Conservation (phyloP, 2,888 invertebrate species). For the Eugnorisma glareosa region DNA sequence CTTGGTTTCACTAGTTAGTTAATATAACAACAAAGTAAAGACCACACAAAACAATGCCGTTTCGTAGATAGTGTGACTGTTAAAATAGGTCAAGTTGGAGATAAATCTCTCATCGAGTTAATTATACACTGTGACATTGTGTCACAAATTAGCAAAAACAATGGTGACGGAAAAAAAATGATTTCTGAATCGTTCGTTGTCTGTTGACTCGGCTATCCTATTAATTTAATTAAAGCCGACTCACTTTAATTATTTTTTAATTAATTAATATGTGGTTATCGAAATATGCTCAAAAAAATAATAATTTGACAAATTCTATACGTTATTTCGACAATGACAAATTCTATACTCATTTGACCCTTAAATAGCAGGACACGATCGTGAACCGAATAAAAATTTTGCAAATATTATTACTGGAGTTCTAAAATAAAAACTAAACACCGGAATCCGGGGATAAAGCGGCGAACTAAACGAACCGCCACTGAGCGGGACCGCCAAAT, state of each 20-base stretch:
- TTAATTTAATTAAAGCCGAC: conserved; percentile 4
- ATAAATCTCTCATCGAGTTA: conserved; percentile 39
- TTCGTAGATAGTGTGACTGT: conserved; percentile 1
- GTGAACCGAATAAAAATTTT: conserved; percentile 15
- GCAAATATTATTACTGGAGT: conserved; percentile 31
- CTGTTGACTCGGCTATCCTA: not conserved
- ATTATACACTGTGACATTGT: conserved; percentile 24
- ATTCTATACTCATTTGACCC: not conserved
- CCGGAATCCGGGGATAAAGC: conserved; percentile 54
- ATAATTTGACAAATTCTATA: not conserved
- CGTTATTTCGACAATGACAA: not conserved
- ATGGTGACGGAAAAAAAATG: not conserved
- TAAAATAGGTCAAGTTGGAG: conserved; percentile 14
- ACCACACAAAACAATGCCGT: not conserved
- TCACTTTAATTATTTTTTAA: conserved; percentile 11
- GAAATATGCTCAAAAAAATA: not conserved
- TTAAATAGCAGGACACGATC: conserved; percentile 5
- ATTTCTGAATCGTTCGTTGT: not conserved
- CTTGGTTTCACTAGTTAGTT: not conserved
- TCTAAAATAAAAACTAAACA: conserved; percentile 62
- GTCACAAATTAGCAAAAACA: conserved; percentile 10
- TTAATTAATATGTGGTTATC: conserved; percentile 11
- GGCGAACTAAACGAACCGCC: conserved; percentile 61
- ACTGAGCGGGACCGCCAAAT: conserved; percentile 76
- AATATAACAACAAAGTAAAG: not conserved